Conservation (phyloP, 2,113 vertebrate species). For the Notechis scutatus region DNA sequence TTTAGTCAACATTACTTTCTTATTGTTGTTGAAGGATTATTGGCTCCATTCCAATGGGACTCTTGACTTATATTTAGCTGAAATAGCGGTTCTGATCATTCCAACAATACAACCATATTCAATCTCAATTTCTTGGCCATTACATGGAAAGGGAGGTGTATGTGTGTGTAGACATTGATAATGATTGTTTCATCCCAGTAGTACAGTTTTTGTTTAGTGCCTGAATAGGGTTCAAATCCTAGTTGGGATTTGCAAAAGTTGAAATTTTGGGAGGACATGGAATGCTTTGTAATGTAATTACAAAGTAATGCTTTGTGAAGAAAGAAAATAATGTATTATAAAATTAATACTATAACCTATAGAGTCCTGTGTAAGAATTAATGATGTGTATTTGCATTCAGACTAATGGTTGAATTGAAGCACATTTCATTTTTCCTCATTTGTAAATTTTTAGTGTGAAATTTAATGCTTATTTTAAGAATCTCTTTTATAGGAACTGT, state of each 20-base stretch:
- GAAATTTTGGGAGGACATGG: neutral
- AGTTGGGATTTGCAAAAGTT: neutral
- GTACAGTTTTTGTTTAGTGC: neutral
- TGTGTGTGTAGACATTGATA: neutral
- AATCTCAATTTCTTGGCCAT: neutral
- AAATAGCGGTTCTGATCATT: neutral
- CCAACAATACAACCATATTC: neutral
- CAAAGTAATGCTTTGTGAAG: neutral
- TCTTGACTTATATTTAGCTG: neutral
- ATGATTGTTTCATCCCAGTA: neutral
- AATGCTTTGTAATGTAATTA: too few relatives aligned
- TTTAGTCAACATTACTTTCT: neutral
- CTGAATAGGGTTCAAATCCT: neutral
- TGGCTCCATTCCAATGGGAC: neutral
- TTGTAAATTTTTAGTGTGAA: neutral
- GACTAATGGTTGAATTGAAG: neutral
- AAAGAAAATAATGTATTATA: neutral
- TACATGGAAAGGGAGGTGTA: neutral
- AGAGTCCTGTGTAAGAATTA: neutral
- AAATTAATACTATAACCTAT: neutral
- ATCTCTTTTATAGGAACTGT: neutral
- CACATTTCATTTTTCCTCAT: neutral
- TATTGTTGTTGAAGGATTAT: neutral
- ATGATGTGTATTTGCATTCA: neutral
- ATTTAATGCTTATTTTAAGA: neutral